Percentiles rank a stretch among this genome's conserved stretches.
These are phyloP conservation scores for Pipa parva DNA, from an alignment of 2,113 vertebrate genomes.

Conservation along the genomic window DNA sequence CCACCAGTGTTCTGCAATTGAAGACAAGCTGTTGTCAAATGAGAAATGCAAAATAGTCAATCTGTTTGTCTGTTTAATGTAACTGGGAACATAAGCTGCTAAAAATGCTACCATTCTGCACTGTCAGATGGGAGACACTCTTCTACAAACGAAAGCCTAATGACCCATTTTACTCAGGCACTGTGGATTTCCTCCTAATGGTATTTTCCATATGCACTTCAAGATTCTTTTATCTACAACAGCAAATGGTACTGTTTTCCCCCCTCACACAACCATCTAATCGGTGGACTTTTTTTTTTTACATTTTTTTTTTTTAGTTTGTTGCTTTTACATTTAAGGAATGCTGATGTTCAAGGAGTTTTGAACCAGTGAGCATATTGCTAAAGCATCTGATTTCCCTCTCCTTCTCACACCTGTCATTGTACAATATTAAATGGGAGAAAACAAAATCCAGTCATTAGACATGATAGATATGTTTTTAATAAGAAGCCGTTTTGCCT, in stretches of 20 bases:
- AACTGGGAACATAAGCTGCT: slow-evolving; percentile 86
- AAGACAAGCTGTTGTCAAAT: slow-evolving; percentile 86
- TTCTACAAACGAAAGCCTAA: slow-evolving; percentile 96
- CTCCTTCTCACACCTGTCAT: slow-evolving; percentile 72
- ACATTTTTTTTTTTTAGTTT: slow-evolving; percentile 5
- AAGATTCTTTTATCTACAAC: slow-evolving; percentile 80
- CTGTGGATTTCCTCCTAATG: slow-evolving; percentile 84
- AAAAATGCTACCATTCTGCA: slow-evolving; percentile 76
- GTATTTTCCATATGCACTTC: slow-evolving; percentile 87
- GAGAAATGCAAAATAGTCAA: slow-evolving; percentile 90
- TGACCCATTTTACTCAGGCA: slow-evolving; percentile 93
- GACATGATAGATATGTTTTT: slow-evolving; percentile 81
- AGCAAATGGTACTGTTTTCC: slow-evolving; percentile 78
- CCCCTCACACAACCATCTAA: slow-evolving; percentile 72
- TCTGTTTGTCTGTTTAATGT: slow-evolving; percentile 97
- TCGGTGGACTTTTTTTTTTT: slow-evolving; percentile 55
- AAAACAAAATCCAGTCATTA: slow-evolving; percentile 76
- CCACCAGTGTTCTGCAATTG: slow-evolving; percentile 75
- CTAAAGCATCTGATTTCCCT: slow-evolving; percentile 65
- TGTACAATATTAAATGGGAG: slow-evolving; percentile 63
- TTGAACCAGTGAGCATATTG: slow-evolving; percentile 68
- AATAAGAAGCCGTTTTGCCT: slow-evolving; percentile 77
- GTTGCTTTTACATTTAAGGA: slow-evolving; percentile 56
- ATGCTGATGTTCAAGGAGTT: slow-evolving; percentile 62
- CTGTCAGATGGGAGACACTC: slow-evolving; percentile 93